Conservation (phyloP, 2,113 vertebrate species). For the Cyanoramphus novaezelandiae region DNA sequence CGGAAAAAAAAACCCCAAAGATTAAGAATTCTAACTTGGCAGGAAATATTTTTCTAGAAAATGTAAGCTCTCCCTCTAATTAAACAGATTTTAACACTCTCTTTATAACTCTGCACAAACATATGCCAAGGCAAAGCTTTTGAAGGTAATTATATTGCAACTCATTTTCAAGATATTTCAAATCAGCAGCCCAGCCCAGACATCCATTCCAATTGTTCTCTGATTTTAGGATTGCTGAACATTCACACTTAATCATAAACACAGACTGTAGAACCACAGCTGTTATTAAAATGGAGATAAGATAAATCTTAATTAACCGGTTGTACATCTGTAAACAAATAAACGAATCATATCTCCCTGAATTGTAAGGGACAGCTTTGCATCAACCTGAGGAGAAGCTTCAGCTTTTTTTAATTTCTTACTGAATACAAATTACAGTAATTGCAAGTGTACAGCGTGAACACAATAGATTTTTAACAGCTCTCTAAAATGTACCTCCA, state of each 20-base stretch:
- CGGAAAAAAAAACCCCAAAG: neutral
- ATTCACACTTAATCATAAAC: constrained; percentile 43
- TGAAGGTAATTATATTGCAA: neutral
- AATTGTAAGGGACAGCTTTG: constrained; percentile 7
- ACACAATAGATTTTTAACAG: neutral
- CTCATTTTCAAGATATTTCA: constrained; percentile 30
- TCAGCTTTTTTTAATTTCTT: neutral
- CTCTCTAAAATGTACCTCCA: neutral
- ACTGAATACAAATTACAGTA: neutral
- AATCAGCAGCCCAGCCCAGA: constrained; percentile 30
- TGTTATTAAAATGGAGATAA: constrained; percentile 62
- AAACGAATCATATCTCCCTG: constrained; percentile 20
- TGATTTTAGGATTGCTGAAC: constrained; percentile 37
- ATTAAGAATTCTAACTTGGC: neutral
- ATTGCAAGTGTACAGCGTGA: neutral
- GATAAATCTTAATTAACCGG: constrained; percentile 57
- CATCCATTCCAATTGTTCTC: neutral
- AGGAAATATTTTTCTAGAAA: neutral
- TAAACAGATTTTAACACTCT: neutral
- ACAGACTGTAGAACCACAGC: neutral
- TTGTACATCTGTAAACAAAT: constrained; percentile 51
- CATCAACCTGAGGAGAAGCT: neutral
- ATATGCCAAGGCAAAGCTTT: neutral
- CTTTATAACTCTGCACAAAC: neutral
- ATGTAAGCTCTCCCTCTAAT: neutral